Base-by-base conservation (phyloP, 2,888 invertebrate species). In the Lysandra bellargus region DNA sequence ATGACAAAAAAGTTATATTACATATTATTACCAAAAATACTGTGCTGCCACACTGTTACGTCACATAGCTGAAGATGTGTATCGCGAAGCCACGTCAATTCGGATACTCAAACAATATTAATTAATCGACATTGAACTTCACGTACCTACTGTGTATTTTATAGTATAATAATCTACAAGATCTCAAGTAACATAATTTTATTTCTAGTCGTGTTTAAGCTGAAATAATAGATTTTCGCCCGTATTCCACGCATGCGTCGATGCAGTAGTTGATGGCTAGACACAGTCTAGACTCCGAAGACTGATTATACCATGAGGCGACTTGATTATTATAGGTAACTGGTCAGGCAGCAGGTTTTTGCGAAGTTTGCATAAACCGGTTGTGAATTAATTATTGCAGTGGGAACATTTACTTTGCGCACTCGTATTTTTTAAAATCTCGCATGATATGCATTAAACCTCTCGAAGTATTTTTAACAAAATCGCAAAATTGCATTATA, bases 341-440 rank as follows among this genome's bases (percentile, higher is more conserved):
- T 49, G 30, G 57, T 33, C 30, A 76, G 14, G 76, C 76, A 57
- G 49, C 76, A 76, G 57, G 30, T 57, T 76, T 75, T 76, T 57
- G 76, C 33, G 17, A 53, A 14, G 53, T 69, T 69, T 76, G 76
- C 57, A 76, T 76, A 76, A 76, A 76, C 76, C 37, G 76, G 76
- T 76, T 76, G 30, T 57, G 33, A 33, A 14, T 75, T 49, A 33
- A 57, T 57, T 76, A 57, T 57, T 76, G 76, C 76, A 76, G 7
- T 30, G 76, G 53, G 33, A 49, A 53, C 49, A 74, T 74, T 44
- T 30, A 49, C 23, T 44, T 75, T 49, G 23, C 75, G 14, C 30
- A 44, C 44, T 75, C 17, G 44, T 9, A 75, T n/a, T 44, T 74
- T 49, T 49, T 49, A 14, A 75, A n/a, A 30, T 23, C 23, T 49